Conservation (phyloP, 2,797 vertebrate genomes). For the Mionectes olivaceus region DNA sequence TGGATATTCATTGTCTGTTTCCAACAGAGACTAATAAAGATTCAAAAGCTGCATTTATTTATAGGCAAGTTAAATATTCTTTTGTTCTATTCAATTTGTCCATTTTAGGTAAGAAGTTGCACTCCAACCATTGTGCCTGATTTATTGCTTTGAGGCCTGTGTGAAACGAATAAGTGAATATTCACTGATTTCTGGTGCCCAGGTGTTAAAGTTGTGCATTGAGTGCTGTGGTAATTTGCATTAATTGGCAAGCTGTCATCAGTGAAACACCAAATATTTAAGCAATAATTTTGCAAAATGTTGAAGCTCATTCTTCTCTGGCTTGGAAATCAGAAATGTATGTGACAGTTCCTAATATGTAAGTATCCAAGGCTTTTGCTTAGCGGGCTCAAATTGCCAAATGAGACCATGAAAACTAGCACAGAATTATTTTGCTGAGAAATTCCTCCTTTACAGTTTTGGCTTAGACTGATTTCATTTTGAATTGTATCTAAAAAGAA, state of each 20-base stretch:
- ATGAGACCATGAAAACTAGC: background rate
- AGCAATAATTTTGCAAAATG: background rate
- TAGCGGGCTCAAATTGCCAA: background rate
- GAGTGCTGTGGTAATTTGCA: background rate
- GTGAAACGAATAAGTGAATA: constrained; percentile 19
- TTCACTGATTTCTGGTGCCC: constrained; percentile 20
- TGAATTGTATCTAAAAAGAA: background rate
- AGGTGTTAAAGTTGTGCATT: constrained; percentile 32
- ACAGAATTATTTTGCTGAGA: background rate
- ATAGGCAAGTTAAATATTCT: constrained; percentile 4
- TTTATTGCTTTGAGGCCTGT: background rate
- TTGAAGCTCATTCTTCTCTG: background rate
- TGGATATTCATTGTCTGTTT: background rate
- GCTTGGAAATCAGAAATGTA: background rate
- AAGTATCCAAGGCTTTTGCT: background rate
- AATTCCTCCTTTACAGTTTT: background rate
- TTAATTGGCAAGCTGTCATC: constrained; percentile 8
- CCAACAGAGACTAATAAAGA: background rate
- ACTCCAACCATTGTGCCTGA: background rate
- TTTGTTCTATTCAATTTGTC: background rate
- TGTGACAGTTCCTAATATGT: background rate
- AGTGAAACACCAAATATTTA: background rate
- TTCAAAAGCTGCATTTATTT: background rate
- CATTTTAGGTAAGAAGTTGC: background rate
- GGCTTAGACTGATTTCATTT: background rate